phyloP scores from a whole-genome alignment of 1,140 invertebrate species.

The Plectrocnemia conspersa region DNA sequence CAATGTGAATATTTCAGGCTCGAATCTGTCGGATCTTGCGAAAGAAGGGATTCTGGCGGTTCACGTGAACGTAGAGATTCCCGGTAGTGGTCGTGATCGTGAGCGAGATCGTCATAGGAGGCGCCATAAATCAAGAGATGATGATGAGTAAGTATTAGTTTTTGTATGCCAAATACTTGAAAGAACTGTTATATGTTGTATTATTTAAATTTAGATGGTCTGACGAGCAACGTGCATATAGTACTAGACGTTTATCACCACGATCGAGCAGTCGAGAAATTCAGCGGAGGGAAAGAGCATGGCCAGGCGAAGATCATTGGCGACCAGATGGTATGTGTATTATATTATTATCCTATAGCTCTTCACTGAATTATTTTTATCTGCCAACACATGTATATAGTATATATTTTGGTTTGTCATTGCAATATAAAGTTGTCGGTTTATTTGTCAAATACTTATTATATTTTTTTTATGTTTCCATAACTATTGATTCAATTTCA shows the following conservation, averaged over 20 bases:
- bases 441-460: too few relatives aligned
- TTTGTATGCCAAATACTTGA: slow-evolving; percentile 8
- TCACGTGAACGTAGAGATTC: slow-evolving; percentile 47
- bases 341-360: too few relatives aligned
- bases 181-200: background rate
- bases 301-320: slow-evolving; percentile 27
- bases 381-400: too few relatives aligned
- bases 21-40: slow-evolving; percentile 49
- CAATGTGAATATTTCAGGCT: slow-evolving; percentile 38
- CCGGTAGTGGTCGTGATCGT: slow-evolving; percentile 45
- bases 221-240: slow-evolving; percentile 23
- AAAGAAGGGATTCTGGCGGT: slow-evolving; percentile 49
- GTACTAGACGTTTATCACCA: slow-evolving; percentile 23
- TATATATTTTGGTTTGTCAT: too few relatives aligned
- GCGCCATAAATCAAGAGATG: slow-evolving; percentile 46
- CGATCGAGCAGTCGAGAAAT: slow-evolving; percentile 26
- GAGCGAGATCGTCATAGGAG: slow-evolving; percentile 43
- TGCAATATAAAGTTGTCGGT: too few relatives aligned
- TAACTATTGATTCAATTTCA: too few relatives aligned
- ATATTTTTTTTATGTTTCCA: too few relatives aligned
- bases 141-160: slow-evolving; percentile 44
- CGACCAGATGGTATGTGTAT: slow-evolving; percentile 33
- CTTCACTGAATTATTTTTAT: background rate
- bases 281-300: slow-evolving; percentile 23
- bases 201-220: slow-evolving; percentile 28